These are phyloP conservation scores for Melanotaenia duboulayi DNA, from an alignment of 2,113 vertebrate species.

Conservation along the genomic window DNA sequence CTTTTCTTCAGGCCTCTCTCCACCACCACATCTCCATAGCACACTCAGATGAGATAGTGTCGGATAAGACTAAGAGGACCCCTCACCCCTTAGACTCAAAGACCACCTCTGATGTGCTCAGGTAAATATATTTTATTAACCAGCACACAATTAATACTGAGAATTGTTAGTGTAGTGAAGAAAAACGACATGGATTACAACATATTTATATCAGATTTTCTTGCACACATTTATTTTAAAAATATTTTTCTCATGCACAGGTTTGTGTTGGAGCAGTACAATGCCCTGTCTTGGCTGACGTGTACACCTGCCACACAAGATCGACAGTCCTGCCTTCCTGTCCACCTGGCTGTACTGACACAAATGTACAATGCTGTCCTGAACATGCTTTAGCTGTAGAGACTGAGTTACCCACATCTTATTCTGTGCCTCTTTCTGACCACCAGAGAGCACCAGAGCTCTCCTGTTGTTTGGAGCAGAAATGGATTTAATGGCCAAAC, in stretches of 20 bases:
- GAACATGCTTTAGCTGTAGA: conserved; percentile 88
- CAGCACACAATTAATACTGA: background rate
- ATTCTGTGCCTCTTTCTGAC: conserved; percentile 52
- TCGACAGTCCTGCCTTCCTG: conserved; percentile 97
- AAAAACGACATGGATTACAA: too few species aligned
- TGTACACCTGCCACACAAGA: conserved; percentile 97
- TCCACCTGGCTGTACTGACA: conserved; percentile 97
- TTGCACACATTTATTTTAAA: background rate
- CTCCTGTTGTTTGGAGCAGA: conserved; percentile 27
- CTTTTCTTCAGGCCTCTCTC: conserved; percentile 89
- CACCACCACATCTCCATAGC: conserved; percentile 97
- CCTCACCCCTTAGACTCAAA: conserved; percentile 97
- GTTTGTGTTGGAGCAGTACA: conserved; percentile 99
- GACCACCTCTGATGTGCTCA: conserved; percentile 98
- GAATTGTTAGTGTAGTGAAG: background rate
- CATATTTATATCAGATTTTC: background rate
- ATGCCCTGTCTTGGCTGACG: conserved; percentile 99
- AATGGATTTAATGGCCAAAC: conserved; percentile 37
- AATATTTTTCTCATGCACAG: conserved; percentile 65
- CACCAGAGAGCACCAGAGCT: conserved; percentile 74
- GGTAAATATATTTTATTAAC: conserved; percentile 79
- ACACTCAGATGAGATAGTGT: conserved; percentile 92
- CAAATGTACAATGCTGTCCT: conserved; percentile 99
- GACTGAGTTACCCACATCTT: conserved; percentile 16
- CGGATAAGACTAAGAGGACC: conserved; percentile 91